Evolutionary conservation across 2,797 vertebrate species (phyloP).

Genomic region (Crypturellus tataupa): DNA sequence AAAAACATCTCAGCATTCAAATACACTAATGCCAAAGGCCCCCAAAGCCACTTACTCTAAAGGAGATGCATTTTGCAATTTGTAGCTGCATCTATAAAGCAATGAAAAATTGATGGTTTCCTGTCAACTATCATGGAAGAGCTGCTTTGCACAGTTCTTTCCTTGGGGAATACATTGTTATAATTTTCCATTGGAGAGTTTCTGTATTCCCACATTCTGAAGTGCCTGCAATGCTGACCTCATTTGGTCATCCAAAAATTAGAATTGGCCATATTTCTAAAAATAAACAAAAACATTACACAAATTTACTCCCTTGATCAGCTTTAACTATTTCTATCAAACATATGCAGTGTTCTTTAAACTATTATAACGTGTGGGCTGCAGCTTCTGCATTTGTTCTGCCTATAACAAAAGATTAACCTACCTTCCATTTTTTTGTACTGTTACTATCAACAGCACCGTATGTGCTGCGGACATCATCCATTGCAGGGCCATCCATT

Average conservation of each 20-base stretch:
- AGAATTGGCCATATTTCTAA: not conserved
- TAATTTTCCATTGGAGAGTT: slow-evolving; percentile 39
- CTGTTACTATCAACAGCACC: not conserved
- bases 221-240: not conserved
- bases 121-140: slow-evolving; percentile 25
- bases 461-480: not conserved
- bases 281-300: not conserved
- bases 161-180: not conserved
- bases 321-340: not conserved
- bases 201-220: not conserved
- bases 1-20: not conserved
- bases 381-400: not conserved
- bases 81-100: not conserved
- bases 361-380: not conserved
- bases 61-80: not conserved
- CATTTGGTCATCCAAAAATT: not conserved
- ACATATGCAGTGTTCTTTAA: not conserved
- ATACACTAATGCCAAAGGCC: not conserved
- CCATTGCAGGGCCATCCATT: not conserved
- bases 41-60: not conserved
- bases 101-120: slow-evolving; percentile 51
- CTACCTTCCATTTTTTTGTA: not conserved
- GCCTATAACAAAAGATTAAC: not conserved
- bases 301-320: not conserved
- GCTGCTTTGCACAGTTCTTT: slow-evolving; percentile 32